These are phyloP conservation scores for Panulirus ornatus DNA, from an alignment of 1,140 invertebrate species.

Conservation along the genomic window DNA sequence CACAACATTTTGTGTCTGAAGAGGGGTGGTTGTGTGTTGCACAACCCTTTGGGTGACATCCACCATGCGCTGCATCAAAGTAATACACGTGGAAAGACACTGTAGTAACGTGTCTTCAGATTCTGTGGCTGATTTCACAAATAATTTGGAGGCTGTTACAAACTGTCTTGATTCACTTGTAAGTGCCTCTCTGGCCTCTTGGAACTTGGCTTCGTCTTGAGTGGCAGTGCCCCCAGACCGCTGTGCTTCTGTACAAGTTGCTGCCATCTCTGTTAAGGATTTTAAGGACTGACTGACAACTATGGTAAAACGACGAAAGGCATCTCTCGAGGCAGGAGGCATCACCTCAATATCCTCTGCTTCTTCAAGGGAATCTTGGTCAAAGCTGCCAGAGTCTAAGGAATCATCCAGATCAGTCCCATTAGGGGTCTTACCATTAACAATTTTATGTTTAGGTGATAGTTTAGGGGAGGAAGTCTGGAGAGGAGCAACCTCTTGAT, in stretches of 20 bases:
- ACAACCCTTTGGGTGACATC: slow-evolving; percentile 85
- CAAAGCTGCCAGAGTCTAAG: slow-evolving; percentile 76
- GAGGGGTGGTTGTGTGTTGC: slow-evolving; percentile 85
- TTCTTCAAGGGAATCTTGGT: slow-evolving; percentile 76
- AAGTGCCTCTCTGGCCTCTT: slow-evolving; percentile 87
- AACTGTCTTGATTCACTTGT: slow-evolving; percentile 88
- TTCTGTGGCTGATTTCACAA: slow-evolving; percentile 88
- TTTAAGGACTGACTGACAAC: slow-evolving; percentile 68
- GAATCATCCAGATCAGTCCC: slow-evolving; percentile 73
- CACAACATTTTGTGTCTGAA: slow-evolving; percentile 88
- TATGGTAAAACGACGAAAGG: slow-evolving; percentile 63
- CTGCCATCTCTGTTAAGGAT: slow-evolving; percentile 84
- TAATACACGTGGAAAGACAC: slow-evolving; percentile 85
- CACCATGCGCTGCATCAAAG: slow-evolving; percentile 82
- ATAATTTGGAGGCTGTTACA: slow-evolving; percentile 89
- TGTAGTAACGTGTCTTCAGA: slow-evolving; percentile 81
- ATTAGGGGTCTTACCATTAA: slow-evolving; percentile 69
- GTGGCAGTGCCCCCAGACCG: slow-evolving; percentile 84
- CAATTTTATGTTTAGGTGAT: slow-evolving; percentile 65
- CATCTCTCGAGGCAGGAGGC: slow-evolving; percentile 72
- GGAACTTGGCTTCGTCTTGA: slow-evolving; percentile 86
- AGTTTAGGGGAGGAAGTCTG: slow-evolving; percentile 74
- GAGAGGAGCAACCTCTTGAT: slow-evolving; percentile 67
- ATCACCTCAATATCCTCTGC: slow-evolving; percentile 75
- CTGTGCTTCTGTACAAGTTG: slow-evolving; percentile 84